Evolutionary conservation across 2,888 invertebrate genomes (phyloP), one percentile per base, ranked within the genome.

Genomic region (Dyspetes luteomarginatus): DNA sequence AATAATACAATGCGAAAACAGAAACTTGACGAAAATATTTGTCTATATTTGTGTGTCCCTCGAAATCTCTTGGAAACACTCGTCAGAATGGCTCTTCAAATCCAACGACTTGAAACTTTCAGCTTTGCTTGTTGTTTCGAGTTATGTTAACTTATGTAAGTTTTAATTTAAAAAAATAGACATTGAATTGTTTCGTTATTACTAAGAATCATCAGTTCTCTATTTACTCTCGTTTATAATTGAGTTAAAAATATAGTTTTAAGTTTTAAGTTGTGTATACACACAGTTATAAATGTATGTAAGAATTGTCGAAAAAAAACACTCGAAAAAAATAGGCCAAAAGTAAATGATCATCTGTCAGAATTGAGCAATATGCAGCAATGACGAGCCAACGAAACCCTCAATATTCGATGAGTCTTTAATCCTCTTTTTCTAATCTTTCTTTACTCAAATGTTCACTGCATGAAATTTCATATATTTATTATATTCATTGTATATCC

Each of bases 41-140:
- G 4, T 7, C 30, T 15, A 30, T 2, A 56, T 30, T 56, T 30
- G 9, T 30, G 56, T 56, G 12, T 15, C n/a, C 30, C 28, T 56
- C 30, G 55, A 56, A n/a, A 56, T 56, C 17, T 30, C 30, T 56
- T 56, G 15, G 56, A 56, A 28, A 30, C 30, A 30, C 28, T 28
- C 30, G 56, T 28, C 28, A 15, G 28, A 28, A 56, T 30, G n/a
- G 17, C 4, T 30, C 45, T 15, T 30, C 56, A 17, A 15, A 56
- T 56, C 30, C 17, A n/a, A 15, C 4, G 24, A 19, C 24, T 15
- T 9, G 24, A 52, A 52, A 52, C 24, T 52, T 24, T 9, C 52
- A 52, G 22, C 24, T 12, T 3, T 4, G 24, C 12, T 52, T 4
- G 4, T 22, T 12, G 24, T 24, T 24, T 9, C 9, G 12, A 52